Evolutionary conservation across 2,888 invertebrate genomes (phyloP).

Genomic region (Galeopsomyia nigrocyanea): DNA sequence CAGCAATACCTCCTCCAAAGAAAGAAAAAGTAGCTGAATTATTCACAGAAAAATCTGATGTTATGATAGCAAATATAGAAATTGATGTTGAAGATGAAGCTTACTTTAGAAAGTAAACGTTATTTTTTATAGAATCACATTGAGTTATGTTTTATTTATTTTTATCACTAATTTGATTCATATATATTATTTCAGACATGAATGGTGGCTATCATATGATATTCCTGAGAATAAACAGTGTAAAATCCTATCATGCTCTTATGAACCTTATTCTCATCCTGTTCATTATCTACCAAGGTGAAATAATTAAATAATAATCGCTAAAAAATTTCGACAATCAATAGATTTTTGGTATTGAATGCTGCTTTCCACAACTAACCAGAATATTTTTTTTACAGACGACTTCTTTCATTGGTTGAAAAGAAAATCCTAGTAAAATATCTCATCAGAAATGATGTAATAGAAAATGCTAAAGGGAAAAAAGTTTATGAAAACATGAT

Average conservation of each 20-base stretch:
- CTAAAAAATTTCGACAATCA: background rate
- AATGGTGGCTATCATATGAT: no score
- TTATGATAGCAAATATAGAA: no score
- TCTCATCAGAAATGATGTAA: constrained; percentile 9
- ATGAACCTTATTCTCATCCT: constrained; percentile 1
- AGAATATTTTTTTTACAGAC: constrained; percentile 18
- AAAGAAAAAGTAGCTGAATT: no score
- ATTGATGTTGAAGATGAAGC: no score
- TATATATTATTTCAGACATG: no score
- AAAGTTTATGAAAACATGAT: constrained; percentile 2
- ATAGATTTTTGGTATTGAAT: background rate
- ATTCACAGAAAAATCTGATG: no score
- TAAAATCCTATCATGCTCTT: background rate
- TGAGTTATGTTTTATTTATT: no score
- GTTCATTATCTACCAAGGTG: background rate
- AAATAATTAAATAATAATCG: background rate
- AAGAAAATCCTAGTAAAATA: constrained; percentile 26
- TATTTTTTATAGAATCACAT: no score
- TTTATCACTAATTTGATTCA: no score
- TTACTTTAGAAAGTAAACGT: no score
- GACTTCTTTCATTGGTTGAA: background rate
- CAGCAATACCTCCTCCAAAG: no score
- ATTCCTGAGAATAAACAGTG: background rate
- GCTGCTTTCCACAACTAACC: background rate
- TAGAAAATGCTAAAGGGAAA: background rate